Conservation (phyloP, 2,113 vertebrate genomes). For the Illadopsis cleaveri region DNA sequence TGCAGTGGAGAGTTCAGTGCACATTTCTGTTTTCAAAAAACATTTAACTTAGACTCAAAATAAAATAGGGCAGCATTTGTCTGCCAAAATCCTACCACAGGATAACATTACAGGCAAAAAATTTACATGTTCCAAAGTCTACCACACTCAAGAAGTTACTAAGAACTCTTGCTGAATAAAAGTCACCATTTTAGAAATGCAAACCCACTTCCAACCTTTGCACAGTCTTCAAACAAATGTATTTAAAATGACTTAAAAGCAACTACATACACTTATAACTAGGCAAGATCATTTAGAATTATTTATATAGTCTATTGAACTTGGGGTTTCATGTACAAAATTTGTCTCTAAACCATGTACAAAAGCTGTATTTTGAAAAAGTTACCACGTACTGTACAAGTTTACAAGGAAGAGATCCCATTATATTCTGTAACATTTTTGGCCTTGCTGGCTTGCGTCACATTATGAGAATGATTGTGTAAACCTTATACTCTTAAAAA, state of each 20-base stretch:
- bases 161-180: slow-evolving; percentile 81
- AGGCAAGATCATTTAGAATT: slow-evolving; percentile 80
- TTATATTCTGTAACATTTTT: slow-evolving; percentile 81
- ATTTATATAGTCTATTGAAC: slow-evolving; percentile 81
- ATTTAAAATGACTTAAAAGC: slow-evolving; percentile 82
- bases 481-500: slow-evolving; percentile 82
- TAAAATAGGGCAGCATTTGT: slow-evolving; percentile 75
- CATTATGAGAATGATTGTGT: slow-evolving; percentile 83
- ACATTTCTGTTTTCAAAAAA: slow-evolving; percentile 82
- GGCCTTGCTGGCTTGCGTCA: slow-evolving; percentile 83
- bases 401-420: slow-evolving; percentile 90
- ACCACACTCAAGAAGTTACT: slow-evolving; percentile 84
- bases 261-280: slow-evolving; percentile 78
- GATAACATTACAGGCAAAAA: slow-evolving; percentile 83
- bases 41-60: slow-evolving; percentile 89
- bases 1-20: slow-evolving; percentile 93
- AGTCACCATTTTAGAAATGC: slow-evolving; percentile 78
- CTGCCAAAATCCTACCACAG: slow-evolving; percentile 84
- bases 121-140: slow-evolving; percentile 82
- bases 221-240: slow-evolving; percentile 82
- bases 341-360: slow-evolving; percentile 86
- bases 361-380: slow-evolving; percentile 88
- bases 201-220: slow-evolving; percentile 84
- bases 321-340: slow-evolving; percentile 85
- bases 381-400: slow-evolving; percentile 91